A percentile compares a stretch with the other conserved stretches of the same genome.
These are phyloP conservation scores for Elaphurus davidianus DNA, from an alignment of 2,113 vertebrate species.

Conservation along the genomic window DNA sequence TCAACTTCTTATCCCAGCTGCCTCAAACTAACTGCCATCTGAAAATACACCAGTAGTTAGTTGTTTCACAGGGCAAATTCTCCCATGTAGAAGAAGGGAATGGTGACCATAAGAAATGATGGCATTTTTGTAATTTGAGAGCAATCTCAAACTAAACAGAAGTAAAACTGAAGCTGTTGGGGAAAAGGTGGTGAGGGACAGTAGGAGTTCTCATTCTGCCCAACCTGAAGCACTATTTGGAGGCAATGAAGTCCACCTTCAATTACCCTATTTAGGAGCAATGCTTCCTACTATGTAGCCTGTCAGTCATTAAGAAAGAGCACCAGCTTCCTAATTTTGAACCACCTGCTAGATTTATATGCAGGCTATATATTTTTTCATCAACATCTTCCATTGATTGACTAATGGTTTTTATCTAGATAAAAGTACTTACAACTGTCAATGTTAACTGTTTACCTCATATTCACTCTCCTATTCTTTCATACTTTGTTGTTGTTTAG, in stretches of 20 bases:
- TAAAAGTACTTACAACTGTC: constrained; percentile 9
- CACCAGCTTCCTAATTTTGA: neutral
- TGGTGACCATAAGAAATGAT: neutral
- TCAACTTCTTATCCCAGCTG: neutral
- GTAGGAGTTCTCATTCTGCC: neutral
- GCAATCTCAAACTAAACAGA: neutral
- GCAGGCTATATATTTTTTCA: neutral
- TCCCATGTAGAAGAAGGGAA: neutral
- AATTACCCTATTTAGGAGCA: neutral
- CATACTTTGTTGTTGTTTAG: neutral
- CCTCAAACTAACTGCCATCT: neutral
- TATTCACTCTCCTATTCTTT: neutral
- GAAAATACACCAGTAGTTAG: neutral
- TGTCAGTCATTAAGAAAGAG: neutral
- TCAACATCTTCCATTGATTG: neutral
- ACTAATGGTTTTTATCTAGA: neutral
- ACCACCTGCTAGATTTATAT: neutral
- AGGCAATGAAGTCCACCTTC: neutral
- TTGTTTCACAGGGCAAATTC: neutral
- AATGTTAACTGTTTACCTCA: neutral
- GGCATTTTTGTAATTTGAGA: constrained; percentile 3
- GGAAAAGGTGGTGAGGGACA: neutral
- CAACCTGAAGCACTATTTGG: neutral
- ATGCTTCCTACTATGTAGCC: neutral
- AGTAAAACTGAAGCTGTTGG: neutral